phyloP scores from a whole-genome alignment of 2,113 vertebrate genomes.

The Lonchura striata region DNA sequence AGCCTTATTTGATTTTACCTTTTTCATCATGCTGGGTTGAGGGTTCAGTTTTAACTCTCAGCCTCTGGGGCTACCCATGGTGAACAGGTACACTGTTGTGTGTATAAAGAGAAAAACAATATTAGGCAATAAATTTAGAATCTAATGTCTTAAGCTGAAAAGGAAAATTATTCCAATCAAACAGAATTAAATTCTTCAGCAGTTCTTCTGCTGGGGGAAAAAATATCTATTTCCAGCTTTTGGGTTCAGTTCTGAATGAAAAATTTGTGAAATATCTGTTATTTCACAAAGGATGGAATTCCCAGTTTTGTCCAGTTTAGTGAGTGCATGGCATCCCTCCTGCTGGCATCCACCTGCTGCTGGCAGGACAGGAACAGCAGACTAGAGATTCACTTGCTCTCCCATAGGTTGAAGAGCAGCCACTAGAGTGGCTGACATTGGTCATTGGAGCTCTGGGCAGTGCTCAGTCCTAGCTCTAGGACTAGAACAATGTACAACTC shows the following conservation, averaged over 20 bases:
- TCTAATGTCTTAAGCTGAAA: background rate
- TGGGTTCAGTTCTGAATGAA: background rate
- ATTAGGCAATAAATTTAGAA: background rate
- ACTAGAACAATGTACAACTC: rapidly evolving
- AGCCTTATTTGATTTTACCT: background rate
- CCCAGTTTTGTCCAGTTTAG: background rate
- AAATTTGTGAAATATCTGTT: background rate
- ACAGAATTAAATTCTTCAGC: background rate
- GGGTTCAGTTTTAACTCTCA: background rate
- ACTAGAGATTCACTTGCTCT: background rate
- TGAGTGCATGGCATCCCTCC: background rate
- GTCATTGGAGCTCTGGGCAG: background rate
- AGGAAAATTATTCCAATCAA: background rate
- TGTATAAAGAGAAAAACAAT: background rate
- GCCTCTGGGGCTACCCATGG: background rate
- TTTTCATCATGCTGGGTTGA: background rate
- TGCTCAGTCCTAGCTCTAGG: background rate
- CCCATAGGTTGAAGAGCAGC: background rate
- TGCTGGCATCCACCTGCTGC: background rate
- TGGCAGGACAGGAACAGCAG: background rate
- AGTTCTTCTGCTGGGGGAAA: background rate
- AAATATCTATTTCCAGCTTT: background rate
- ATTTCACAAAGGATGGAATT: background rate
- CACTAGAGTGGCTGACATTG: background rate
- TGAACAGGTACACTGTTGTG: background rate